Conservation (phyloP, 2,797 vertebrate species). For the Microhierax caerulescens region DNA sequence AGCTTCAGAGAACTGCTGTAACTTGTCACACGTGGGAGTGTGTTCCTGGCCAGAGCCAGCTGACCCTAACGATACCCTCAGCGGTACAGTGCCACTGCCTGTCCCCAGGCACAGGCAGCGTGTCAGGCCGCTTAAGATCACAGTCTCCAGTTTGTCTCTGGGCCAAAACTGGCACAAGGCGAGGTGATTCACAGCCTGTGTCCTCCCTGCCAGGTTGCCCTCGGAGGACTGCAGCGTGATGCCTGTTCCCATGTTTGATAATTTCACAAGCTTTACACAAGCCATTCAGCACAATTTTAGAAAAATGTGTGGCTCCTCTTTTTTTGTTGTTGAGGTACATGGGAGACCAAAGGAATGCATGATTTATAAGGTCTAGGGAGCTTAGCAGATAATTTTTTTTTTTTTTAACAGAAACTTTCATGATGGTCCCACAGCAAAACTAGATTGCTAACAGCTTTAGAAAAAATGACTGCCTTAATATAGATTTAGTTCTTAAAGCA, state of each 20-base stretch:
- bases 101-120: background rate
- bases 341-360: background rate
- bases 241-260: background rate
- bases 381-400: background rate
- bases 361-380: background rate
- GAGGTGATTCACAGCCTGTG: background rate
- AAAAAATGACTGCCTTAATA: background rate
- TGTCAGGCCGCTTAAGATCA: fast-evolving
- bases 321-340: background rate
- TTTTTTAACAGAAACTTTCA: background rate
- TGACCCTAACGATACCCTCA: fast-evolving
- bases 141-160: background rate
- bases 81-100: background rate
- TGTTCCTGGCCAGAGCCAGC: background rate
- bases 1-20: background rate
- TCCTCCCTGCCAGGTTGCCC: background rate
- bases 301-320: background rate
- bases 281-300: background rate
- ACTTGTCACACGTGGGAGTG: background rate
- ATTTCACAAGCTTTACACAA: background rate
- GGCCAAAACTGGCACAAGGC: background rate
- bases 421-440: background rate
- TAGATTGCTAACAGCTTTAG: background rate
- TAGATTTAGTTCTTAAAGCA: background rate
- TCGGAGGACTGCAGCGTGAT: too few relatives aligned